phyloP scores from a whole-genome alignment of 1,140 invertebrate species.

The Monomorium pharaonis region DNA sequence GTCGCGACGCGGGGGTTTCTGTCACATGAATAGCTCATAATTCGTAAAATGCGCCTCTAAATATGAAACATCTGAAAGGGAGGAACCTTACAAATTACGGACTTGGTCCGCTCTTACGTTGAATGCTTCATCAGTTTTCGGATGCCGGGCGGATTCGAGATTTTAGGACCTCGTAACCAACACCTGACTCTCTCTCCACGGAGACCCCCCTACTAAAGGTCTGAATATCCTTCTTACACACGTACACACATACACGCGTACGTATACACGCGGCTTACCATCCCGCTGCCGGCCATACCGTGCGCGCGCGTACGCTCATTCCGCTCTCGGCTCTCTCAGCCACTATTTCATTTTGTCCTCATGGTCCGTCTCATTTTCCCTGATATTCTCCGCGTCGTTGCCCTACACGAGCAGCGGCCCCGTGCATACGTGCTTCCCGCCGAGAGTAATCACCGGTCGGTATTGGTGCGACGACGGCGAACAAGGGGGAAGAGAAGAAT shows the following conservation, averaged over 20 bases:
- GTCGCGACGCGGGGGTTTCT: background rate
- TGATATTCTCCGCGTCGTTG: slow-evolving; percentile 50
- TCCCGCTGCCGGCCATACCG: background rate
- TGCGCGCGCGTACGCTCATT: slow-evolving; percentile 16
- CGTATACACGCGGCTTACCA: background rate
- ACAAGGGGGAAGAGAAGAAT: slow-evolving; percentile 37
- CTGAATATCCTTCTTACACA: slow-evolving; percentile 19
- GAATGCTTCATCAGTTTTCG: slow-evolving; percentile 48
- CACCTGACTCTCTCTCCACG: slow-evolving; percentile 27
- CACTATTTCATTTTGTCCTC: slow-evolving; percentile 58
- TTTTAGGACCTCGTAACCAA: slow-evolving; percentile 38
- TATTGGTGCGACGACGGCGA: slow-evolving; percentile 11
- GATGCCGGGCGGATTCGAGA: slow-evolving; percentile 20
- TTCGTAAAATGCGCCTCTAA: background rate
- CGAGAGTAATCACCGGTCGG: slow-evolving; percentile 46
- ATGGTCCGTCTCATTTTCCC: slow-evolving; percentile 56
- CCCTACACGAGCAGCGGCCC: slow-evolving; percentile 14
- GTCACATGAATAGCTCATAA: slow-evolving; percentile 2
- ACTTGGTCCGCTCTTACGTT: background rate
- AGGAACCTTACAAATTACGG: background rate
- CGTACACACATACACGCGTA: background rate
- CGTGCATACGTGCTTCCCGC: slow-evolving; percentile 3
- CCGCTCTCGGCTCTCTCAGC: slow-evolving; percentile 26
- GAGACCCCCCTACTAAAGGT: background rate
- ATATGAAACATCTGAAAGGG: background rate